Evolutionary conservation across 2,113 vertebrate species (phyloP).

Genomic region (Bombycilla garrulus): DNA sequence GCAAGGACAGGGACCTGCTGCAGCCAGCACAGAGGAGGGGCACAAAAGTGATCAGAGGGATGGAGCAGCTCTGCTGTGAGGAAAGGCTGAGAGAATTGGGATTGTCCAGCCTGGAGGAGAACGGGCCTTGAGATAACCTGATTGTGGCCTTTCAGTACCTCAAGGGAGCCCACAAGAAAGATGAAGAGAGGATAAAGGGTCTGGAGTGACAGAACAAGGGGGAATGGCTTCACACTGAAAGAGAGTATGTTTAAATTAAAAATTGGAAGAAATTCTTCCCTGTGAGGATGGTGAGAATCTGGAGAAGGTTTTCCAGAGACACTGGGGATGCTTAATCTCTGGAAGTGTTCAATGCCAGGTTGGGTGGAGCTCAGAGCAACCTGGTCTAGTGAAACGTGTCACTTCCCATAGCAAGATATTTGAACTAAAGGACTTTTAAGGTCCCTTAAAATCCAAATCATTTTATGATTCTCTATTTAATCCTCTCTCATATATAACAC

Average conservation of each 20-base stretch:
- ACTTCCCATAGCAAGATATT: neutral
- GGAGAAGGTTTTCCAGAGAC: neutral
- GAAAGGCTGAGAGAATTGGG: rapidly evolving
- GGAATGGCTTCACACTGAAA: neutral
- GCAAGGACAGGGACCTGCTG: neutral
- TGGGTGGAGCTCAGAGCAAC: neutral
- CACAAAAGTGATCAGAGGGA: neutral
- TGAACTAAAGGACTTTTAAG: neutral
- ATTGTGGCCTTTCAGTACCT: neutral
- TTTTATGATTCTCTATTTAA: neutral
- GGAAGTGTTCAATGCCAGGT: neutral
- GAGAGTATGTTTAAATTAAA: neutral
- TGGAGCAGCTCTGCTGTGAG: neutral
- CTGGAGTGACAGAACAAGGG: neutral
- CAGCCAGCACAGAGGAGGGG: neutral
- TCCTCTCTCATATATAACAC: rapidly evolving
- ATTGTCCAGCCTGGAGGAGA: neutral
- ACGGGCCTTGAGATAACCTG: rapidly evolving
- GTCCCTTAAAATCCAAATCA: neutral
- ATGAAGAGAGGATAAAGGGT: neutral
- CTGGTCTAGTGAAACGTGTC: neutral
- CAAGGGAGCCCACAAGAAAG: neutral
- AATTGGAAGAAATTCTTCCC: neutral
- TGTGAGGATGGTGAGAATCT: neutral
- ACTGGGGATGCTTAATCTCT: neutral